These are phyloP conservation scores for Myotis daubentonii DNA, from an alignment of 2,797 vertebrate species.

Conservation along the genomic window DNA sequence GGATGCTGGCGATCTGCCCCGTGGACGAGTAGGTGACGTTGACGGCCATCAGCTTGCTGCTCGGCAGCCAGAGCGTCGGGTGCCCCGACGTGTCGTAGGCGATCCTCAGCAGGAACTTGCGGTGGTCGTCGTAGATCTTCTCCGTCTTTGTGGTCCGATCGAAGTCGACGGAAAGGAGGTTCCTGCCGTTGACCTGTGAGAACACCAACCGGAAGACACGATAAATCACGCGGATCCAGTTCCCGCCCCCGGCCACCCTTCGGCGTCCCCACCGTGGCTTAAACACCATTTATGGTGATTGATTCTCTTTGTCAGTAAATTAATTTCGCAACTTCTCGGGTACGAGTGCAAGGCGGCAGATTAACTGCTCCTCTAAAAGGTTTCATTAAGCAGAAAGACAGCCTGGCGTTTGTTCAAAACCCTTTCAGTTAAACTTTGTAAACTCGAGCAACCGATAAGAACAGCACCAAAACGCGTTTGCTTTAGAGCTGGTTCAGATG, in stretches of 20 bases:
- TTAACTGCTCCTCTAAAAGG: conserved; percentile 85
- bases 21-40: conserved; percentile 96
- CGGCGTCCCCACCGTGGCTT: conserved; percentile 82
- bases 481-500: conserved; percentile 73
- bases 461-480: conserved; percentile 68
- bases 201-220: conserved; percentile 81
- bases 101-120: conserved; percentile 98
- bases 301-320: conserved; percentile 86
- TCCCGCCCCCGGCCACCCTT: conserved; percentile 78
- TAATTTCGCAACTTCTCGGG: conserved; percentile 86
- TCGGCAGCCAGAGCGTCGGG: conserved; percentile 98
- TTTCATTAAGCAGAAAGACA: conserved; percentile 89
- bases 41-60: conserved; percentile 97
- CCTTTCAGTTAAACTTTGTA: conserved; percentile 87
- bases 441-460: conserved; percentile 84
- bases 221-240: conserved; percentile 78
- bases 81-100: conserved; percentile 96
- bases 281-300: conserved; percentile 85
- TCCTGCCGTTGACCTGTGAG: conserved; percentile 96
- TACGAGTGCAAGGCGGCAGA: conserved; percentile 82
- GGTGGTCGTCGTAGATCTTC: conserved; percentile 99
- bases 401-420: conserved; percentile 87
- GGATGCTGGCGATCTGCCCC: conserved; percentile 96
- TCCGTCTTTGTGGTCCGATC: conserved; percentile 97
- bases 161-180: conserved; percentile 99